These are phyloP conservation scores for Bombus affinis DNA, from an alignment of 1,140 invertebrate genomes.

Conservation along the genomic window DNA sequence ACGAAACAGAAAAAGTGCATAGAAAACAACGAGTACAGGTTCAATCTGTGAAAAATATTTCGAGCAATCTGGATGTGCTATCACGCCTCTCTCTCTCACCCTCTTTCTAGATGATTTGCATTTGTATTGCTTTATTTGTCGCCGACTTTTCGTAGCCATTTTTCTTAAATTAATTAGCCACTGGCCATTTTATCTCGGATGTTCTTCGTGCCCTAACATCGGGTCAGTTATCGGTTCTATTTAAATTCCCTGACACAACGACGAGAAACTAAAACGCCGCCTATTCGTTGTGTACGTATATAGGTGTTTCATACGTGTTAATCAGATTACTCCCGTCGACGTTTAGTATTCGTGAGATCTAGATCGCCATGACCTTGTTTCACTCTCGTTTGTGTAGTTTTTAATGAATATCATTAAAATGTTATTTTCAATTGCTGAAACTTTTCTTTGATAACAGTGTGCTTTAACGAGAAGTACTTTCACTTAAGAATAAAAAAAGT, in stretches of 20 bases:
- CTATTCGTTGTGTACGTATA: too few relatives aligned
- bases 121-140: constrained; percentile 17
- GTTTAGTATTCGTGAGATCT: not conserved
- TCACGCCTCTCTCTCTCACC: not conserved
- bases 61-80: constrained; percentile 12
- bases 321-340: not conserved
- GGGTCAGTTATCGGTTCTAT: not conserved
- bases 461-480: not conserved
- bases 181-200: not conserved
- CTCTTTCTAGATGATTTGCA: constrained; percentile 1
- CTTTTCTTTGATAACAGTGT: not conserved
- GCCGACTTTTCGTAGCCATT: not conserved
- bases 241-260: not conserved
- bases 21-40: not conserved
- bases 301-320: not conserved
- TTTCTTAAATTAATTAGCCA: constrained; percentile 13
- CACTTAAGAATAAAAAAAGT: not conserved
- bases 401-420: not conserved
- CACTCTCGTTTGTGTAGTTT: not conserved
- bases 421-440: not conserved
- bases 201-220: not conserved
- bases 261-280: not conserved
- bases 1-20: not conserved
- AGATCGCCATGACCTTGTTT: not conserved
- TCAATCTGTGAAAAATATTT: constrained; percentile 26